A percentile compares a stretch with the other conserved stretches of the same genome.
Conservation (phyloP, 2,797 vertebrate genomes). For the Danio albolineatus region DNA sequence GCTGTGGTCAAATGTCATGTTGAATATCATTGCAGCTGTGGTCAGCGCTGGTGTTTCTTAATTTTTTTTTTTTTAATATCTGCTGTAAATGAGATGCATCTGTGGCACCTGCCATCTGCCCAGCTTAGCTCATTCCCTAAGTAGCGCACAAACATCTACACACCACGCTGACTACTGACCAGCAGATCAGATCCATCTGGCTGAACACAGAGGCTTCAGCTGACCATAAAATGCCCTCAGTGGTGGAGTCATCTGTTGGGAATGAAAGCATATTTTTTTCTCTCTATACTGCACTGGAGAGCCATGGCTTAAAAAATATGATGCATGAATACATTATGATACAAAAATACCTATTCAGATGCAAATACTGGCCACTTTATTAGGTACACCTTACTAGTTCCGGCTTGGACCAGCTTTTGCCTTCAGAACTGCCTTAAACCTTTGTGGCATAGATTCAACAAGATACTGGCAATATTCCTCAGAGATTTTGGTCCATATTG, state of each 20-base stretch:
- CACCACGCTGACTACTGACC: conserved; percentile 54
- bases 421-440: too few relatives aligned
- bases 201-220: conserved; percentile 33
- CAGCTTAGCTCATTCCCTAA: conserved; percentile 53
- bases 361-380: too few relatives aligned
- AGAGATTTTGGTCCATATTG: too few relatives aligned
- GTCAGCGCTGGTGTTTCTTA: neutral
- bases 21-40: neutral
- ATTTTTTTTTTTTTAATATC: neutral
- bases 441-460: too few relatives aligned
- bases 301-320: too few relatives aligned
- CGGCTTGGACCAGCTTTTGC: too few relatives aligned
- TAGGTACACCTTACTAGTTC: too few relatives aligned
- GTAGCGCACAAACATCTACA: conserved; percentile 63
- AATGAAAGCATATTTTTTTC: neutral
- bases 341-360: too few relatives aligned
- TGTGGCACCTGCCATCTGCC: conserved; percentile 71
- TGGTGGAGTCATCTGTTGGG: neutral
- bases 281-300: too few relatives aligned
- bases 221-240: conserved; percentile 1
- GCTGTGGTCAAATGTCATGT: too few relatives aligned
- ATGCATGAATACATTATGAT: too few relatives aligned
- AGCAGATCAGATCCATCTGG: conserved; percentile 52
- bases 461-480: too few relatives aligned
- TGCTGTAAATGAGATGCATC: conserved; percentile 71